Evolutionary conservation across 2,888 invertebrate genomes (phyloP).

Genomic region (Drosophila anceps): DNA sequence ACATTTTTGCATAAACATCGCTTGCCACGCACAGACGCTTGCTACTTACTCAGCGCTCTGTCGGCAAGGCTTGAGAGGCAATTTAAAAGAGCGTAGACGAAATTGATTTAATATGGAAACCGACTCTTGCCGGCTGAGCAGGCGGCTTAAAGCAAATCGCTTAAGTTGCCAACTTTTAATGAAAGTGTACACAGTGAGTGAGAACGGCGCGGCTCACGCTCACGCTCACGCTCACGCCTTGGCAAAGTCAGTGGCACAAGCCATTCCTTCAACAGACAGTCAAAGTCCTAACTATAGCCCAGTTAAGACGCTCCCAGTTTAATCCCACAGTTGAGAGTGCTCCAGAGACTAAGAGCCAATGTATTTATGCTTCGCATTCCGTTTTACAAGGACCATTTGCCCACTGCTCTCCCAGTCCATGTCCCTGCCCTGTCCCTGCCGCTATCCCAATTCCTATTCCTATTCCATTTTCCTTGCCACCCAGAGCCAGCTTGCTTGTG

Average conservation of each 20-base stretch:
- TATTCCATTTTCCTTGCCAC: not conserved
- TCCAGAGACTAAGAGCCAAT: slow-evolving; percentile 74
- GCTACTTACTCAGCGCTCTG: not conserved
- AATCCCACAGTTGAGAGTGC: slow-evolving; percentile 73
- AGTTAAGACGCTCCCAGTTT: slow-evolving; percentile 72
- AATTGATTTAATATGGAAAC: slow-evolving; percentile 53
- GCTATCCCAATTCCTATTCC: not conserved
- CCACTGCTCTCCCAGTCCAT: not conserved
- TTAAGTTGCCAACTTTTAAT: slow-evolving; percentile 73
- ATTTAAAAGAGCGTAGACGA: slow-evolving; percentile 41
- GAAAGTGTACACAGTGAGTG: slow-evolving; percentile 38
- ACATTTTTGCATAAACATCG: slow-evolving; percentile 55
- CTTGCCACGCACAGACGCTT: slow-evolving; percentile 24
- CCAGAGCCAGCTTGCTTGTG: slow-evolving; percentile 36
- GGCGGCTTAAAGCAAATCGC: slow-evolving; percentile 72
- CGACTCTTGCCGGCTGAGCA: not conserved
- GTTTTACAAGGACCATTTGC: slow-evolving; percentile 49
- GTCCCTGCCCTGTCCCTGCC: not conserved
- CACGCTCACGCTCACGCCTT: slow-evolving; percentile 22
- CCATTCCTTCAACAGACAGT: slow-evolving; percentile 33
- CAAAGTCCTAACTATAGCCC: slow-evolving; percentile 72
- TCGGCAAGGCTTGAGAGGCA: slow-evolving; percentile 34
- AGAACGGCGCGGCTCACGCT: not conserved
- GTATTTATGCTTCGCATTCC: slow-evolving; percentile 61
- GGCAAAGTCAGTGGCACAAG: slow-evolving; percentile 2